These are phyloP conservation scores for Zaprionus kolodkinae DNA, from an alignment of 1,140 invertebrate species.

Conservation along the genomic window DNA sequence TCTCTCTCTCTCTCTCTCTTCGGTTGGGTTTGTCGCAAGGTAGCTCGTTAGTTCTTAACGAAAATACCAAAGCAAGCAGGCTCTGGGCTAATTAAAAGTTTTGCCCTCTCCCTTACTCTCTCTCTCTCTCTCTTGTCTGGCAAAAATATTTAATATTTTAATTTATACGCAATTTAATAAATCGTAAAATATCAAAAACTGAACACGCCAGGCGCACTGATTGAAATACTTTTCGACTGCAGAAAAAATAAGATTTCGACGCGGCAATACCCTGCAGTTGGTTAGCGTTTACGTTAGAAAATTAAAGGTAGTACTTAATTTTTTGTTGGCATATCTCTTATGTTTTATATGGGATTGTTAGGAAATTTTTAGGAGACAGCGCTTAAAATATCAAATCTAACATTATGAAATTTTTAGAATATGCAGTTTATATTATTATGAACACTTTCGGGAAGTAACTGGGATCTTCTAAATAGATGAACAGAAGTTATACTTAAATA, in stretches of 20 bases:
- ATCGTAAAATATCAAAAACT: constrained; percentile 61
- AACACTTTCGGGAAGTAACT: too few species aligned
- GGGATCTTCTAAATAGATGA: too few species aligned
- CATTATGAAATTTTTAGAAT: too few species aligned
- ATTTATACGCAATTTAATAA: constrained; percentile 83
- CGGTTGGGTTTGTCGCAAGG: background rate
- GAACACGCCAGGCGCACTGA: constrained; percentile 58
- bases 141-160: constrained; percentile 81
- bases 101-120: constrained; percentile 38
- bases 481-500: too few species aligned
- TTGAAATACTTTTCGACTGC: constrained; percentile 41
- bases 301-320: background rate
- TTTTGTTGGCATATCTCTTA: background rate
- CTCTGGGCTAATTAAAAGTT: constrained; percentile 71
- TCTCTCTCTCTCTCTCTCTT: background rate
- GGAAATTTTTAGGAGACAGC: background rate
- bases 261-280: constrained; percentile 7
- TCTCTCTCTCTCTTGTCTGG: constrained; percentile 10
- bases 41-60: constrained; percentile 56
- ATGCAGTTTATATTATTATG: too few species aligned
- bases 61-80: constrained; percentile 48
- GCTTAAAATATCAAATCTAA: background rate
- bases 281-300: background rate
- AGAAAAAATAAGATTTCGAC: background rate
- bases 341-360: background rate